Conservation (phyloP, 2,797 vertebrate species). For the Eremophila alpestris region DNA sequence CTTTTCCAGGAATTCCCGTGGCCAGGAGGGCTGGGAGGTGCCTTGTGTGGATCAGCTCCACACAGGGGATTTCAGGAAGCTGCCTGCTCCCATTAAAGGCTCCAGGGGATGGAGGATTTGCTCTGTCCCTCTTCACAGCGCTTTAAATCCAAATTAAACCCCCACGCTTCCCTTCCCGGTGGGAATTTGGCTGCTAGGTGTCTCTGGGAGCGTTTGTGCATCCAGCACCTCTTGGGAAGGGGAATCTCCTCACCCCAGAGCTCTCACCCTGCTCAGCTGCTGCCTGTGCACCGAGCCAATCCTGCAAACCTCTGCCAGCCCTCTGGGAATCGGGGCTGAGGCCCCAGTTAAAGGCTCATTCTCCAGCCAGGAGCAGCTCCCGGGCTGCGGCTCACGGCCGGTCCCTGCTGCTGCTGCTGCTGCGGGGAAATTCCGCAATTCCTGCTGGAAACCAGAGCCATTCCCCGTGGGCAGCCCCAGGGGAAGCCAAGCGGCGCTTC, state of each 20-base stretch:
- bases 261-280: not conserved
- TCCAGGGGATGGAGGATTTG: not conserved
- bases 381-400: rapidly evolving
- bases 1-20: not conserved
- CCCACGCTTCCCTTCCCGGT: not conserved
- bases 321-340: not conserved
- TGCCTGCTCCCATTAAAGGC: not conserved
- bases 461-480: rapidly evolving
- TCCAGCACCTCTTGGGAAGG: not conserved
- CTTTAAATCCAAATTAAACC: not conserved
- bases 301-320: not conserved
- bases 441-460: not conserved
- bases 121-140: not conserved
- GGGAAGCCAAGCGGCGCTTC: not conserved
- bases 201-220: rapidly evolving
- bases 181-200: not conserved
- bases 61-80: not conserved
- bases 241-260: not conserved
- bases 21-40: not conserved
- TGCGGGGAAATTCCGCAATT: too few species aligned
- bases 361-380: not conserved
- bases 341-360: not conserved
- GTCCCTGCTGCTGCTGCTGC: not conserved
- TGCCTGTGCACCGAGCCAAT: not conserved
- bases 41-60: rapidly evolving